phyloP scores from a whole-genome alignment of 2,113 vertebrate genomes.

The Emydura subglobosa region DNA sequence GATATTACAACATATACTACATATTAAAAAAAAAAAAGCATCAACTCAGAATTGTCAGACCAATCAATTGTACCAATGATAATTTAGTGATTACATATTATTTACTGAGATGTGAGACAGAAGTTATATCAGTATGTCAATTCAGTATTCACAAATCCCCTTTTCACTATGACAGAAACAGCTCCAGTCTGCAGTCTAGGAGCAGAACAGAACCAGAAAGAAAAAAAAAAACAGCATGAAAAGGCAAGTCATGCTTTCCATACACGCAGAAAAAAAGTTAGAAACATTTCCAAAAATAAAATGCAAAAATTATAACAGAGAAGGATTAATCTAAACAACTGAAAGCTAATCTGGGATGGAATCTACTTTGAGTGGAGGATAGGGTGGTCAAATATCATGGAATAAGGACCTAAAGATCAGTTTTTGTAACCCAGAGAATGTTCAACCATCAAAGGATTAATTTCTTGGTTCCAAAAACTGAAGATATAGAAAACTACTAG shows the following conservation, averaged over 20 bases:
- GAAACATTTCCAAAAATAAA: background rate
- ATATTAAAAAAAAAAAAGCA: background rate
- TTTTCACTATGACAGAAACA: background rate
- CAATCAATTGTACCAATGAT: background rate
- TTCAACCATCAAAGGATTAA: accelerated
- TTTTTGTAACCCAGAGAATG: background rate
- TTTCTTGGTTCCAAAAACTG: background rate
- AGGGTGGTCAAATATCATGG: no score
- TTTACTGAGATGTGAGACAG: no score
- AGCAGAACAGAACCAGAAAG: background rate
- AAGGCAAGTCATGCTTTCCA: background rate
- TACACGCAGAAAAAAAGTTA: background rate
- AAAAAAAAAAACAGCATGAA: background rate
- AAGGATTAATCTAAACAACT: background rate
- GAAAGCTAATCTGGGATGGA: no score
- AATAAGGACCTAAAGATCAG: background rate
- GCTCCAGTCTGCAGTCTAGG: background rate
- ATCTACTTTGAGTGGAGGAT: no score
- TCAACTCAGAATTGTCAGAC: background rate
- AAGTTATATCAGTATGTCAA: background rate
- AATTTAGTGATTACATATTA: background rate
- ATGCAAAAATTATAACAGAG: background rate
- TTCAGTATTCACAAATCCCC: background rate
- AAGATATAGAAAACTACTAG: background rate
- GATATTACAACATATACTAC: background rate